These are phyloP conservation scores for Tenthredo amoena DNA, from an alignment of 2,888 invertebrate genomes.

Conservation along the genomic window DNA sequence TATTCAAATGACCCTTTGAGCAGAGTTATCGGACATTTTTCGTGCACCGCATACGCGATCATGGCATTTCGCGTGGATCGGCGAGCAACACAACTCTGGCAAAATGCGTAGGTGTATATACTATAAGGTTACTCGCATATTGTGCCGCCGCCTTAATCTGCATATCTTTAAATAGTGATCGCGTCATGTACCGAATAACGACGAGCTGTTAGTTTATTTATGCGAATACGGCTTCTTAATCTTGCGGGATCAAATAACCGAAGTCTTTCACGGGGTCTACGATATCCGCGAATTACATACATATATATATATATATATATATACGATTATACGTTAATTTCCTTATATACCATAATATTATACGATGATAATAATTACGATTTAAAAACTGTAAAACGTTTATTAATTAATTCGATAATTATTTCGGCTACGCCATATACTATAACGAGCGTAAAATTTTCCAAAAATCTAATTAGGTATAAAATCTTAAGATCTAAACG, in stretches of 20 bases:
- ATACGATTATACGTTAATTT: not conserved
- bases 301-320: too few relatives aligned
- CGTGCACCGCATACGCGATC: constrained; percentile 38
- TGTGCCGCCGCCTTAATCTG: constrained; percentile 27
- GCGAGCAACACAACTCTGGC: not conserved
- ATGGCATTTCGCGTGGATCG: not conserved
- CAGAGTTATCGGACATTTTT: constrained; percentile 36
- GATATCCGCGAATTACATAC: not conserved
- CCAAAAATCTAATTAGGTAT: too few relatives aligned
- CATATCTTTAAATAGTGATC: constrained; percentile 46
- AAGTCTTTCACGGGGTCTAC: not conserved
- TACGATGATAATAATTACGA: not conserved
- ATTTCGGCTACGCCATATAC: too few relatives aligned
- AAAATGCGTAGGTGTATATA: not conserved
- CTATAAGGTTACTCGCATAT: not conserved
- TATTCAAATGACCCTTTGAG: constrained; percentile 67
- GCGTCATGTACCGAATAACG: constrained; percentile 26
- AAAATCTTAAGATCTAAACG: too few relatives aligned
- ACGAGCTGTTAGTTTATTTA: not conserved
- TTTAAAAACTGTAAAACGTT: not conserved
- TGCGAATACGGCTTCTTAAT: not conserved
- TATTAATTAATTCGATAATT: too few relatives aligned
- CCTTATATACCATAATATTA: not conserved
- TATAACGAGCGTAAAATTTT: not conserved
- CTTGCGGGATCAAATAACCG: not conserved